Conservation (phyloP, 2,797 vertebrate species). For the Spinibarbus caldwelli region DNA sequence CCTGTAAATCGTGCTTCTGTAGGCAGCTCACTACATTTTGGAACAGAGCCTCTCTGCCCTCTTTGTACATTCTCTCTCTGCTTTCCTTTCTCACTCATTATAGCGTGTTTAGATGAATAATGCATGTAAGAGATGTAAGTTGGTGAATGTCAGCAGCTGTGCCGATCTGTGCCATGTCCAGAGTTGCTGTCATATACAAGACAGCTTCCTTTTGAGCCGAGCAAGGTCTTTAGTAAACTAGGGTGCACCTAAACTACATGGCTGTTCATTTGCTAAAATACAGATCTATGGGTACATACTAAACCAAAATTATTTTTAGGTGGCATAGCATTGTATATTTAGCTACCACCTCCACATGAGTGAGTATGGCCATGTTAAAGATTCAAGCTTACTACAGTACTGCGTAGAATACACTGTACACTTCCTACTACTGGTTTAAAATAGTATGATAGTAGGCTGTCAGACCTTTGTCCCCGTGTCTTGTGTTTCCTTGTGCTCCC, state of each 20-base stretch:
- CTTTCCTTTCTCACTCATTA: constrained; percentile 72
- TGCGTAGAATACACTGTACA: background rate
- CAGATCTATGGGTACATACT: background rate
- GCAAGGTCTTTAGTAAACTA: background rate
- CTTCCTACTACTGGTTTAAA: background rate
- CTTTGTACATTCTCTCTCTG: constrained; percentile 27
- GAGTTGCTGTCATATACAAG: background rate
- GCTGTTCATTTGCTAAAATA: background rate
- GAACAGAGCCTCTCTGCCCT: constrained; percentile 16
- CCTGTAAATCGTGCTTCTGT: background rate
- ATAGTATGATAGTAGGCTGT: too few species aligned
- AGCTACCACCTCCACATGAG: constrained; percentile 16
- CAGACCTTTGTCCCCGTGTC: too few species aligned
- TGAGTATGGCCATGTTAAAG: background rate
- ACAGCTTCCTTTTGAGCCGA: background rate
- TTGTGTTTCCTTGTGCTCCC: too few species aligned
- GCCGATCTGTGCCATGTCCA: constrained; percentile 49
- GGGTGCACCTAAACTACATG: background rate
- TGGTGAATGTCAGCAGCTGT: constrained; percentile 72
- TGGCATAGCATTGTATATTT: constrained; percentile 33
- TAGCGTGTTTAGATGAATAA: constrained; percentile 76
- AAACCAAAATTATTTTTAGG: constrained; percentile 1
- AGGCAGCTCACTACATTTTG: background rate
- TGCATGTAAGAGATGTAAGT: constrained; percentile 75
- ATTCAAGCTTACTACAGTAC: constrained; percentile 10